Evolutionary conservation across 2,113 vertebrate species (phyloP), one percentile per base, ranked within the genome.

Genomic region (Gasterosteus nipponicus): DNA sequence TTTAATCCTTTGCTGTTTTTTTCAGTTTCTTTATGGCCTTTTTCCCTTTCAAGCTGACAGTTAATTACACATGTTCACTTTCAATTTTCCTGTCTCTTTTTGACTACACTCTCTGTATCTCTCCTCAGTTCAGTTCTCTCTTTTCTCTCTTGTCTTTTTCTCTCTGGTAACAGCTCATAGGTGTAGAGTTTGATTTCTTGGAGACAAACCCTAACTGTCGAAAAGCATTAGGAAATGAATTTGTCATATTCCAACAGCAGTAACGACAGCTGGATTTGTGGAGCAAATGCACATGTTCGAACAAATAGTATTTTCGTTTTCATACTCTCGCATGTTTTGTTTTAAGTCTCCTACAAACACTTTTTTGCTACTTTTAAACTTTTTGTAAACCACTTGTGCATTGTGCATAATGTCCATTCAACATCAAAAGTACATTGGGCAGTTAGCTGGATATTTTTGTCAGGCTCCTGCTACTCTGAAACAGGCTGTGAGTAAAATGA

Each of bases 61-160:
- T 83, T 89, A 86, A 89, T 86, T 89, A 83, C 49, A 3, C 82
- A 80, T 74, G 69, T 85, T 85, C 64, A 85, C 79, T 86, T 51
- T 81, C 77, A 70, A 53, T 89, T 56, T 74, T 71, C 63, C 54
- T 38, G 41, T 76, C 46, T 84, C 65, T 51, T 58, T 69, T 69
- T 29, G n/a, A 10, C 46, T 46, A 47, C 54, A 67, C 41, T 60
- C 72, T 59, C 56, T 33, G 39, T 41, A 10, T 62, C 42, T 44
- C 46, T 53, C 26, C 47, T 56, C 60, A 46, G 10, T 71, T 29
- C 31, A 6, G 26, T 51, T 72, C 44, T 33, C 62, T 78, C 61
- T 58, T 73, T 53, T 5, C 12, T 1, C 35, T 38, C 18, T 80
- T 51, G 33, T 77, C n/a, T 31, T 22, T 71, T 44, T 65, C 61